phyloP scores from a whole-genome alignment of 1,140 invertebrate genomes.

The Pemphigus obesinymphae region DNA sequence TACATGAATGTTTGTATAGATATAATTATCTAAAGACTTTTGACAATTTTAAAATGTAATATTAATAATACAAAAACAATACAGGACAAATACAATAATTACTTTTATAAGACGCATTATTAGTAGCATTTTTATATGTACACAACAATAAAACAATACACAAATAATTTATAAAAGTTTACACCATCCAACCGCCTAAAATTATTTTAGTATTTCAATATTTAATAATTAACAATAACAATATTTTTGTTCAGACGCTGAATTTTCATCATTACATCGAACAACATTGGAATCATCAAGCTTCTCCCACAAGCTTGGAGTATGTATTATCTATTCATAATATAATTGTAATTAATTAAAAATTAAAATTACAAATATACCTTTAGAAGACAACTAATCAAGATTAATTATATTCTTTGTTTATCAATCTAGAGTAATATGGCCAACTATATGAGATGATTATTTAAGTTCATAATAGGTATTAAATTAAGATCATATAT shows the following conservation, averaged over 20 bases:
- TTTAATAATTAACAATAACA: constrained; percentile 24
- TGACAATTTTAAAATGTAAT: no score
- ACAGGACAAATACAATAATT: no score
- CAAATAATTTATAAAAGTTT: neutral
- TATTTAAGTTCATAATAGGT: no score
- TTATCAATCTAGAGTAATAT: neutral
- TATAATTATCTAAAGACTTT: no score
- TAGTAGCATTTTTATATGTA: neutral
- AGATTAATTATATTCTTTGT: neutral
- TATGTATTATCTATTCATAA: constrained; percentile 16
- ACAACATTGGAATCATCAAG: constrained; percentile 22
- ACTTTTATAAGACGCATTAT: no score
- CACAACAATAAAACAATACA: neutral
- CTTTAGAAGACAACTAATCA: neutral
- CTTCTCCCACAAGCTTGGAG: constrained; percentile 33
- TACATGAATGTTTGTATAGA: no score
- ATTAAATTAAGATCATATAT: no score
- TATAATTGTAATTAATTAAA: neutral
- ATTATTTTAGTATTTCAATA: neutral
- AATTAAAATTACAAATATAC: neutral
- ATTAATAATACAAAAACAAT: no score
- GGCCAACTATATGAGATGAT: no score
- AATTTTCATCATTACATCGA: constrained; percentile 22
- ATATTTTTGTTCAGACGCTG: neutral
- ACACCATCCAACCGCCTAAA: neutral